phyloP scores from a whole-genome alignment of 2,113 vertebrate genomes.

The Corythornis cristatus region DNA sequence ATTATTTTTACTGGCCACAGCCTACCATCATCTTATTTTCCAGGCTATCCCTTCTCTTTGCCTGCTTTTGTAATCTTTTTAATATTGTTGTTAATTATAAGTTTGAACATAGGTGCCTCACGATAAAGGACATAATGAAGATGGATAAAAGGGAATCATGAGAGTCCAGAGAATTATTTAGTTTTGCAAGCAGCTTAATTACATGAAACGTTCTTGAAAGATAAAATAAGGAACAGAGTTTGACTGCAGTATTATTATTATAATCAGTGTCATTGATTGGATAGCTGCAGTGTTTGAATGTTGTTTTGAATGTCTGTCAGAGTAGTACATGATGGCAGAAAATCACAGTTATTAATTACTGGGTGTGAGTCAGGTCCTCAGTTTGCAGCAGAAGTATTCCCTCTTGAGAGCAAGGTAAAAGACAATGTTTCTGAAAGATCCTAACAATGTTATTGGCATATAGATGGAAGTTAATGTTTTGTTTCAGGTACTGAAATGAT shows the following conservation, averaged over 20 bases:
- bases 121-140: background rate
- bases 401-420: background rate
- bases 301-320: background rate
- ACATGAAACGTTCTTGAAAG: background rate
- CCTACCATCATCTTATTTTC: background rate
- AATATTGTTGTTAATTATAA: background rate
- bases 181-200: background rate
- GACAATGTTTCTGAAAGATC: background rate
- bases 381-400: background rate
- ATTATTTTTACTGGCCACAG: background rate
- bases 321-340: background rate
- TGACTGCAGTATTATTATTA: background rate
- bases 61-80: rapidly evolving
- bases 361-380: background rate
- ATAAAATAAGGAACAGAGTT: background rate
- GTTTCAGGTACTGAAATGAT: background rate
- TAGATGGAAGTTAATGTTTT: background rate
- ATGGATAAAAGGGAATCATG: background rate
- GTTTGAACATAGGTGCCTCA: background rate
- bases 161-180: background rate
- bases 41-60: background rate
- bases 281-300: background rate
- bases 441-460: background rate
- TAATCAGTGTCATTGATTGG: background rate
- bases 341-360: background rate